Evolutionary conservation across 2,113 vertebrate genomes (phyloP).

Genomic region (Plecotus auritus): DNA sequence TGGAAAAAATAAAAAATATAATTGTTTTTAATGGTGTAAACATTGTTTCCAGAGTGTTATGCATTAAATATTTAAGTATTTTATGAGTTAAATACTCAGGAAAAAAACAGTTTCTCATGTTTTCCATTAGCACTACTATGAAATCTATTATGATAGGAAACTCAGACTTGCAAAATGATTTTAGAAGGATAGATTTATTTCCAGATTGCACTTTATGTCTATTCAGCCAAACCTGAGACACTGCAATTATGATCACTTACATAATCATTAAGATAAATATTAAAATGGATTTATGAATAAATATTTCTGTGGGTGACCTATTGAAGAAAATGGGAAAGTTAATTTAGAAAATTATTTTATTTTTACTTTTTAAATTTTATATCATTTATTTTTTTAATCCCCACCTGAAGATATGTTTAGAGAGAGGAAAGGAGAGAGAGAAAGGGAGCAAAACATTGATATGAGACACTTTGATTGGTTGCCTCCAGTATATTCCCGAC

Average conservation of each 20-base stretch:
- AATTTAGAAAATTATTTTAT: neutral
- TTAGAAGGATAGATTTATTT: slow-evolving; percentile 26
- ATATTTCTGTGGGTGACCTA: neutral
- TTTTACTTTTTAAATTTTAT: no score
- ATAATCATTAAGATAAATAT: neutral
- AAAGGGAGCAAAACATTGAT: neutral
- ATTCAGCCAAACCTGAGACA: neutral
- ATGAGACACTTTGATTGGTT: neutral
- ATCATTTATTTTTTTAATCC: neutral
- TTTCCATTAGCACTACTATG: neutral
- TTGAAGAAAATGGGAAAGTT: neutral
- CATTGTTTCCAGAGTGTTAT: neutral
- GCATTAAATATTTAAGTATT: neutral
- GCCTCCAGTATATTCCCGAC: neutral
- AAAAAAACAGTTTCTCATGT: neutral
- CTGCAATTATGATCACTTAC: neutral
- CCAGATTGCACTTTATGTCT: neutral
- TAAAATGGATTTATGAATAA: neutral
- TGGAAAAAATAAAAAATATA: neutral
- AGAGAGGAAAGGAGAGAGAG: no score
- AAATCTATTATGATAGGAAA: slow-evolving; percentile 35
- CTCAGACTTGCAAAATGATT: slow-evolving; percentile 16
- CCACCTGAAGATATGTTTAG: neutral
- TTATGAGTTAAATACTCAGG: slow-evolving; percentile 20
- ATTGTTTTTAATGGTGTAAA: neutral